Conservation (phyloP, 2,113 vertebrate genomes). For the Corvus cornix region DNA sequence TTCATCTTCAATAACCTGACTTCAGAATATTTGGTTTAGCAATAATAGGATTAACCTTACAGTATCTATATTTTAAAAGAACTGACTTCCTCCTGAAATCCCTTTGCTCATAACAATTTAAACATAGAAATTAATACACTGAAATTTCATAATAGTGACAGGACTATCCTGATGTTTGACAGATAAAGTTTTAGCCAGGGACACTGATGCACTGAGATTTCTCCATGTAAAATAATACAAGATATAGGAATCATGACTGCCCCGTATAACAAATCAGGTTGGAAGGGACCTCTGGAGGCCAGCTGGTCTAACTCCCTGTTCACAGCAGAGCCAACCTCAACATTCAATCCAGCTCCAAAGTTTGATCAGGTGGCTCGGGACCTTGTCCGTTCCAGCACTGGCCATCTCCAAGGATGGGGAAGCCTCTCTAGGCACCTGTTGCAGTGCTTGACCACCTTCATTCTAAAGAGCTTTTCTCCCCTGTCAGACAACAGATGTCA, state of each 20-base stretch:
- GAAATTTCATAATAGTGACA: background rate
- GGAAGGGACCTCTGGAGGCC: background rate
- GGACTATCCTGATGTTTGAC: background rate
- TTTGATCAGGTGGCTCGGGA: background rate
- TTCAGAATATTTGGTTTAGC: background rate
- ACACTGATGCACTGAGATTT: background rate
- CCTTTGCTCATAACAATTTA: background rate
- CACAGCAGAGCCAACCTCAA: background rate
- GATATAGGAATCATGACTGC: background rate
- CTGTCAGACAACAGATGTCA: background rate
- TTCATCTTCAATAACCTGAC: background rate
- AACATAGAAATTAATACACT: background rate
- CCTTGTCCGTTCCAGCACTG: background rate
- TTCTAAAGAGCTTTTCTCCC: background rate
- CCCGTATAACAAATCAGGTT: background rate
- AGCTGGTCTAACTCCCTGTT: background rate
- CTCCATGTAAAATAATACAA: background rate
- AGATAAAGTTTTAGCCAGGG: background rate
- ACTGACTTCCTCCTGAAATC: background rate
- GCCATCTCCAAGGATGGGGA: background rate
- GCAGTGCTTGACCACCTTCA: background rate
- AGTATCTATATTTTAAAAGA: background rate
- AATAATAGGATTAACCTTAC: background rate
- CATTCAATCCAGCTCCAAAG: background rate
- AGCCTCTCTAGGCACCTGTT: background rate